Percentiles rank a stretch among this genome's conserved stretches.
phyloP scores from a whole-genome alignment of 2,797 vertebrate species.

The Lagodon rhomboides region DNA sequence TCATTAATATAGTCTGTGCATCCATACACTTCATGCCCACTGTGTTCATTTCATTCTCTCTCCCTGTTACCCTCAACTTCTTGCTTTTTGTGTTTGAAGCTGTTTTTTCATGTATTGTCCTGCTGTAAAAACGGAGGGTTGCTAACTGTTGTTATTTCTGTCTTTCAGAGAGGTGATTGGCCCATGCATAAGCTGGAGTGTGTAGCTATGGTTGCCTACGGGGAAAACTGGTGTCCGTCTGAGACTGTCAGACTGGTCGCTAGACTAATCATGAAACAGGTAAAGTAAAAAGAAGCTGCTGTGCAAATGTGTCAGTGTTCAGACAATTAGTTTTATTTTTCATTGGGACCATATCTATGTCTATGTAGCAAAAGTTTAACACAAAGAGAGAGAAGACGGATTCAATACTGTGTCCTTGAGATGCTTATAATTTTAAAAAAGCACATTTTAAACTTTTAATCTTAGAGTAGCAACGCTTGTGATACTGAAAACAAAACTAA shows the following conservation, averaged over 20 bases:
- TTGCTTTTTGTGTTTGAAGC: not conserved
- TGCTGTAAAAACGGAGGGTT: not conserved
- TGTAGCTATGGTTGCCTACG: slow-evolving; percentile 92
- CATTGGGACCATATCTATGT: not conserved
- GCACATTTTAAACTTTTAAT: not conserved
- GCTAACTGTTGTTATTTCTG: not conserved
- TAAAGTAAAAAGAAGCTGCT: slow-evolving; percentile 69
- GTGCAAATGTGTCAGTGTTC: not conserved
- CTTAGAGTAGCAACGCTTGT: not conserved
- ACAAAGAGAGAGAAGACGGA: not conserved
- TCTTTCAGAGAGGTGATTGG: slow-evolving; percentile 93
- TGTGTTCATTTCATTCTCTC: not conserved
- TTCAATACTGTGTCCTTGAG: not conserved
- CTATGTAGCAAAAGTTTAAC: not conserved
- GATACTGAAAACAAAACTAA: not conserved
- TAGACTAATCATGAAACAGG: slow-evolving; percentile 96
- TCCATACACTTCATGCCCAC: too few relatives aligned
- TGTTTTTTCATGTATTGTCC: not conserved
- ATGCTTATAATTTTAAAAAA: not conserved
- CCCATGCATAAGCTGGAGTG: slow-evolving; percentile 97
- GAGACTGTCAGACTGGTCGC: slow-evolving; percentile 96
- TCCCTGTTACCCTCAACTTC: not conserved
- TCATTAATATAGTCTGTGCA: too few relatives aligned
- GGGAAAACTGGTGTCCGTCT: slow-evolving; percentile 96
- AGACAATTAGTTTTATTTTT: not conserved